Percentiles rank a stretch among this genome's conserved stretches.
phyloP scores from a whole-genome alignment of 2,113 vertebrate genomes.

The Elgaria multicarinata region DNA sequence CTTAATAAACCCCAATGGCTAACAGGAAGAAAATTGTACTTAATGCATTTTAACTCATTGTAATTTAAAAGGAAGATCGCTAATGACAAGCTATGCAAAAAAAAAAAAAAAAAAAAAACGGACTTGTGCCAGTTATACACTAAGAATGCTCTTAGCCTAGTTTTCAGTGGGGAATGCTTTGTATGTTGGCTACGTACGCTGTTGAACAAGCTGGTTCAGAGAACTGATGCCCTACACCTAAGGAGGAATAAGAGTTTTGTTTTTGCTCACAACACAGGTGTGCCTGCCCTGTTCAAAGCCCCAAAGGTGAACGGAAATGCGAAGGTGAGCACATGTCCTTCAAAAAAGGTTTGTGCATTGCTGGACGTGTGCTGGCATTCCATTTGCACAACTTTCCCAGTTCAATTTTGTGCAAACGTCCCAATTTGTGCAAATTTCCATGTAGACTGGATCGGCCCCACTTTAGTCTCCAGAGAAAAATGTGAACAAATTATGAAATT shows the following conservation, averaged over 20 bases:
- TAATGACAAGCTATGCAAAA: slow-evolving; percentile 16
- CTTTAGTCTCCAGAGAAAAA: no score
- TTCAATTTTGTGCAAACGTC: no score
- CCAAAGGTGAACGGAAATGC: no score
- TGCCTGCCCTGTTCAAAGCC: no score
- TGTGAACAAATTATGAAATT: no score
- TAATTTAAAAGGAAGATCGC: slow-evolving; percentile 6
- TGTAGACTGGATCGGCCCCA: no score
- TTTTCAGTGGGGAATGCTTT: neutral
- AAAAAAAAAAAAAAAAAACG: neutral
- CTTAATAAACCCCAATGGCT: slow-evolving; percentile 35
- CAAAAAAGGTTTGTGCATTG: no score
- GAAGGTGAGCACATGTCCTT: no score
- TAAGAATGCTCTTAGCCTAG: neutral
- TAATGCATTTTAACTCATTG: slow-evolving; percentile 15
- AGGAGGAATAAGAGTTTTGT: no score
- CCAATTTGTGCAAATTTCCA: no score
- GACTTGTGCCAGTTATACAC: neutral
- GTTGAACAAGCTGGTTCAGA: neutral
- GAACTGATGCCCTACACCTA: neutral
- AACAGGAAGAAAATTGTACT: slow-evolving; percentile 27
- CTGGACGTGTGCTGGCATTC: no score
- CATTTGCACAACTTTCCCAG: neutral
- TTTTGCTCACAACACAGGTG: no score
- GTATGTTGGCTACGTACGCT: neutral